Conservation (phyloP, 1,140 invertebrate species). For the Heterodera schachtii region DNA sequence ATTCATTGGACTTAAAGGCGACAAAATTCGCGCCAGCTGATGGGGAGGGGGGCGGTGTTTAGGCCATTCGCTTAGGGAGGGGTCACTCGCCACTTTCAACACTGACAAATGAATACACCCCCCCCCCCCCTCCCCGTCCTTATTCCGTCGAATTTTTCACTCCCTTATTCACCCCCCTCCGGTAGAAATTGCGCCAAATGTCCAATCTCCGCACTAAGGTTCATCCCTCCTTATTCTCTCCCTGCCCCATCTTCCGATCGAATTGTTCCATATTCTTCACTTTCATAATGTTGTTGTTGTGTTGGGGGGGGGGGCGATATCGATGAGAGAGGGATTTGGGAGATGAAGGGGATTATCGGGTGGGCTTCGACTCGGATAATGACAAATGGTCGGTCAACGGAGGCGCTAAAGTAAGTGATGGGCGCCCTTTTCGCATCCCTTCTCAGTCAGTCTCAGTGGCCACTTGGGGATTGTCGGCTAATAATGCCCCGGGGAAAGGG, state of each 20-base stretch:
- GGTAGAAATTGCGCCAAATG: neutral
- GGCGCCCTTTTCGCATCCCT: neutral
- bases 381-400: conserved; percentile 12
- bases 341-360: neutral
- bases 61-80: neutral
- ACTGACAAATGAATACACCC: too few relatives aligned
- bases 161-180: too few relatives aligned
- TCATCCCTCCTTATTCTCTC: too few relatives aligned
- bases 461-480: neutral
- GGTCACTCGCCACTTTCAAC: neutral
- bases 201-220: too few relatives aligned
- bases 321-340: neutral
- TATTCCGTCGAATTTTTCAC: neutral
- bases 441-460: neutral
- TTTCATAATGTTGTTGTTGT: neutral
- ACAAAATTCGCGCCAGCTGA: neutral
- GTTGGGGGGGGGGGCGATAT: neutral
- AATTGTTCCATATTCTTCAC: neutral
- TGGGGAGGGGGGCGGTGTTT: neutral
- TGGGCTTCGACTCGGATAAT: neutral
- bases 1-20: neutral
- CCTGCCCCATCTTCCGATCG: neutral
- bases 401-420: conserved; percentile 17
- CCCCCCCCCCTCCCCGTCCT: too few relatives aligned
- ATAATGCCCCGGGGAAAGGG: neutral